phyloP scores from a whole-genome alignment of 2,888 invertebrate species.

The Fissipunctia ypsillon region DNA sequence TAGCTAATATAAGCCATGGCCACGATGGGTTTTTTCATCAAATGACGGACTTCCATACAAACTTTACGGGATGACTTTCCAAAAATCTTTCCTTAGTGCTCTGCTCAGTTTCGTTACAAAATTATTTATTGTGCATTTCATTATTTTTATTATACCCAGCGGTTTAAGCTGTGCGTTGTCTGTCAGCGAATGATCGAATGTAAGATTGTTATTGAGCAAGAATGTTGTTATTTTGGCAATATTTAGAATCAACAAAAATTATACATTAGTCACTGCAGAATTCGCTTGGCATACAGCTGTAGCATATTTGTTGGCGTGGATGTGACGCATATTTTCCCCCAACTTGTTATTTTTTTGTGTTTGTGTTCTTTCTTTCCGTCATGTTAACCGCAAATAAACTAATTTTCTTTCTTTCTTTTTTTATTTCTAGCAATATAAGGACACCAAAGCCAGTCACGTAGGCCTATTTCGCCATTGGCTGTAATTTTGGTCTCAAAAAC shows the following conservation, averaged over 20 bases:
- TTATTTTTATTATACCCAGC: too few species aligned
- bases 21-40: background rate
- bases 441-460: background rate
- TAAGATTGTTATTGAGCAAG: background rate
- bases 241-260: background rate
- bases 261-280: background rate
- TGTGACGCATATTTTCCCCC: too few species aligned
- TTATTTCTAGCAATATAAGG: background rate
- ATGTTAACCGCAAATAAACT: too few species aligned
- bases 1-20: background rate
- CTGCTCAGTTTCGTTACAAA: too few species aligned
- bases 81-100: too few species aligned
- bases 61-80: too few species aligned
- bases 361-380: too few species aligned
- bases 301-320: too few species aligned
- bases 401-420: too few species aligned
- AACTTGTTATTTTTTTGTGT: too few species aligned
- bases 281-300: background rate
- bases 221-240: background rate
- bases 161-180: background rate
- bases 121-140: too few species aligned
- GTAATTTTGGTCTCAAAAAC: background rate
- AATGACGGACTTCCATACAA: background rate
- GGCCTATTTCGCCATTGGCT: background rate
- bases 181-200: background rate